Evolutionary conservation across 1,140 invertebrate genomes (phyloP).

Genomic region (Trichonephila inaurata): DNA sequence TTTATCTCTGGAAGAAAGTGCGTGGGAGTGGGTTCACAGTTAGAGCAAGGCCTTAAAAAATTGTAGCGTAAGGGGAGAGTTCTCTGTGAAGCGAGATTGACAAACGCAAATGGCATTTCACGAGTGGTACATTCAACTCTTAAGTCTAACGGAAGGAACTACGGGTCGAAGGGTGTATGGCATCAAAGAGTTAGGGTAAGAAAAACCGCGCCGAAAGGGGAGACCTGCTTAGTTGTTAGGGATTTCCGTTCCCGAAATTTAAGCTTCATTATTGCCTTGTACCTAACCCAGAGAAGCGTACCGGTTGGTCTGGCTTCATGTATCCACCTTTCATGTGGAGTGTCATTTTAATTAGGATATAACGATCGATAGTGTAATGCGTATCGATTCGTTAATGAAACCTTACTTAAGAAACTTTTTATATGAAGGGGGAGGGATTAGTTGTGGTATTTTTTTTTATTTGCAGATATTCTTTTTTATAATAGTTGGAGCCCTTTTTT

Average conservation of each 20-base stretch:
- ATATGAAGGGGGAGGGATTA: not conserved
- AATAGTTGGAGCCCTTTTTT: not conserved
- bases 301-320: constrained; percentile 44
- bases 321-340: constrained; percentile 52
- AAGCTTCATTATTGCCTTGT: constrained; percentile 68
- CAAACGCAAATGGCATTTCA: constrained; percentile 70
- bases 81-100: constrained; percentile 54
- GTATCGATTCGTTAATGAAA: constrained; percentile 43
- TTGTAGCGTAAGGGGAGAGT: constrained; percentile 50
- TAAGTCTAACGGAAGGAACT: constrained; percentile 74
- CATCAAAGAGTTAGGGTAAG: constrained; percentile 73
- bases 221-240: constrained; percentile 59
- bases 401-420: constrained; percentile 31
- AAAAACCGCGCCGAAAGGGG: constrained; percentile 65
- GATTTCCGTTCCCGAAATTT: constrained; percentile 75
- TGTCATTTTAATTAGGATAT: constrained; percentile 66
- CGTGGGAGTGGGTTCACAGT: constrained; percentile 7
- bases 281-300: not conserved
- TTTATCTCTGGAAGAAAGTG: constrained; percentile 2
- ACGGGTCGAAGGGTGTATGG: constrained; percentile 66
- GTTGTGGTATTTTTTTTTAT: not conserved
- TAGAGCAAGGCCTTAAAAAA: constrained; percentile 20
- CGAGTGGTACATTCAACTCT: constrained; percentile 74
- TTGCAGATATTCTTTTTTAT: not conserved
- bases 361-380: constrained; percentile 56